A percentile compares a stretch with the other conserved stretches of the same genome.
phyloP scores from a whole-genome alignment of 2,888 invertebrate species.

The Coecobrya sp. region DNA sequence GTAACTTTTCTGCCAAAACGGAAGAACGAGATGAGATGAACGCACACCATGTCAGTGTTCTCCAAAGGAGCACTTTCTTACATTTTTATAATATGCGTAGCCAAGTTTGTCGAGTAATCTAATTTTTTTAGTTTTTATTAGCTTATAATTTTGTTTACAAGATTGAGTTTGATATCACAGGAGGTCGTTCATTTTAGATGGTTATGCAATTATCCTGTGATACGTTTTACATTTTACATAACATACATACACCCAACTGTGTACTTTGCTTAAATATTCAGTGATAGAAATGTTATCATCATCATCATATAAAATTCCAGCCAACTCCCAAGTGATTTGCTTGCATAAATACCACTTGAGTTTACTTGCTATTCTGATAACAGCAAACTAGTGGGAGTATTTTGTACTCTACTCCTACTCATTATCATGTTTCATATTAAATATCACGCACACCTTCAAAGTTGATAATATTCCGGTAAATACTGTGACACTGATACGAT shows the following conservation, averaged over 20 bases:
- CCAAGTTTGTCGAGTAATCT: not conserved
- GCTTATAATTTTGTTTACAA: conserved; percentile 11
- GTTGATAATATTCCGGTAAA: not conserved
- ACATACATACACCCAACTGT: too few relatives aligned
- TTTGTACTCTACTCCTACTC: not conserved
- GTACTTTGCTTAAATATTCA: too few relatives aligned
- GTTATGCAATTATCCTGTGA: too few relatives aligned
- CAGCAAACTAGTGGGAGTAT: not conserved
- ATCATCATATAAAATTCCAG: too few relatives aligned
- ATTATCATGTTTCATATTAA: not conserved
- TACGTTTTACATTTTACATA: too few relatives aligned
- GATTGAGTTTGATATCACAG: not conserved
- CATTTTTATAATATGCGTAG: not conserved
- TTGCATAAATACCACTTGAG: conserved; percentile 6
- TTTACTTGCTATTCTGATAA: not conserved
- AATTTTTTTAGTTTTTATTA: not conserved
- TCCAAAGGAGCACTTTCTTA: not conserved
- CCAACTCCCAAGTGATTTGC: not conserved
- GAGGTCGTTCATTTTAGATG: not conserved
- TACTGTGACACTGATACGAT: not conserved
- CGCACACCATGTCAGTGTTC: not conserved
- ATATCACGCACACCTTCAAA: not conserved
- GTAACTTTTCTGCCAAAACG: conserved; percentile 20
- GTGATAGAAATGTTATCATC: too few relatives aligned
- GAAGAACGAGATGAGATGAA: conserved; percentile 11